A percentile compares a stretch with the other conserved stretches of the same genome.
Evolutionary conservation across 2,888 invertebrate species (phyloP).

Genomic region (Pammene aurita): DNA sequence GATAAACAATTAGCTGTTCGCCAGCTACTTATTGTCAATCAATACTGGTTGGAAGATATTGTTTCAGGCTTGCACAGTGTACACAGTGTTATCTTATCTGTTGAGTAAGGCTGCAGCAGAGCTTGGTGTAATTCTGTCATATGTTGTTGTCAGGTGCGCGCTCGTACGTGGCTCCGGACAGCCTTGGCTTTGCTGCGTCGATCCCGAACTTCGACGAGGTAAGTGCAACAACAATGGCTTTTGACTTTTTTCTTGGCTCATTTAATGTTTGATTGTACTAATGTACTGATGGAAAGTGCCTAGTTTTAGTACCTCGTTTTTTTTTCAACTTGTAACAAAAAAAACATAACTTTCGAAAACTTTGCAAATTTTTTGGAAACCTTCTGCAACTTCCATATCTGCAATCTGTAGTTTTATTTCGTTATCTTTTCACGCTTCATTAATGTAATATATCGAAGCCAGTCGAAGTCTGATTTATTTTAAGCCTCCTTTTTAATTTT

Average conservation of each 20-base stretch:
- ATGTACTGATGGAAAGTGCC: too few species aligned
- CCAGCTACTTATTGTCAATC: conserved; percentile 42
- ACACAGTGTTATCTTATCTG: conserved; percentile 74
- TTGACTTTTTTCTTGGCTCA: not conserved
- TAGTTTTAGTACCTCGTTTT: too few species aligned
- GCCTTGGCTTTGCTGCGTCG: conserved; percentile 49
- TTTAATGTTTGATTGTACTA: not conserved
- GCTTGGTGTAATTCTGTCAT: conserved; percentile 57
- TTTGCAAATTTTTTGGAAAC: too few species aligned
- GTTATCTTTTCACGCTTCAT: too few species aligned
- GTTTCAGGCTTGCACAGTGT: conserved; percentile 52
- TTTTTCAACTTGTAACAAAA: too few species aligned
- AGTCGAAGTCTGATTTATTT: too few species aligned
- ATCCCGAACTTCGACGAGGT: conserved; percentile 58
- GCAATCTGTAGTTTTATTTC: too few species aligned
- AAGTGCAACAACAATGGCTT: conserved; percentile 43
- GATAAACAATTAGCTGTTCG: conserved; percentile 2
- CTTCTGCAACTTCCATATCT: too few species aligned
- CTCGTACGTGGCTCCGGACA: conserved; percentile 58
- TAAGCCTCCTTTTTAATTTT: too few species aligned
- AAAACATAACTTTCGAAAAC: too few species aligned
- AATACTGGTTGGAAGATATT: conserved; percentile 47
- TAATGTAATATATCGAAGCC: too few species aligned
- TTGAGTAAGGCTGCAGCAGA: conserved; percentile 61
- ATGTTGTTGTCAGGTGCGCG: conserved; percentile 75